Evolutionary conservation across 2,797 vertebrate species (phyloP).

Genomic region (Sciurus carolinensis): DNA sequence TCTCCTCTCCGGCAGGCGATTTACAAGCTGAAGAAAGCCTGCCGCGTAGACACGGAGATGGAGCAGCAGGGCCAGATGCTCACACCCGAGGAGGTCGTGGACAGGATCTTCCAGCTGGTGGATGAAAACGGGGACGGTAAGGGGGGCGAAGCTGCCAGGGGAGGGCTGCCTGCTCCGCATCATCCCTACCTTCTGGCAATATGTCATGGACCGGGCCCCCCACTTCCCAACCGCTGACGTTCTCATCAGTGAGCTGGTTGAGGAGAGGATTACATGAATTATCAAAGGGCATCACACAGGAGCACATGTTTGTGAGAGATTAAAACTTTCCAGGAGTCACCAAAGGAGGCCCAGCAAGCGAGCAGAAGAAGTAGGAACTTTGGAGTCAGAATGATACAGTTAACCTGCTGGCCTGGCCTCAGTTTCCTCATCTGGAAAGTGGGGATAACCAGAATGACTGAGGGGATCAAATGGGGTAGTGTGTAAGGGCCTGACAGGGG

Average conservation of each 20-base stretch:
- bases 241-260: not conserved
- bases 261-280: not conserved
- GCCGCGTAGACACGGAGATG: conserved; percentile 90
- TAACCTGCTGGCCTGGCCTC: not conserved
- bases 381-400: not conserved
- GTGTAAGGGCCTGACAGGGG: not conserved
- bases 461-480: not conserved
- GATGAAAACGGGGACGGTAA: conserved; percentile 98
- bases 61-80: conserved; percentile 92
- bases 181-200: not conserved
- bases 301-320: not conserved
- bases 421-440: not conserved
- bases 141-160: not conserved
- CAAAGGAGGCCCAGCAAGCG: fast-evolving
- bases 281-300: not conserved
- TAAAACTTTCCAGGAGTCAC: not conserved
- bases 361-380: not conserved
- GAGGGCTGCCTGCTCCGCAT: not conserved
- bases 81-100: conserved; percentile 96
- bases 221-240: not conserved
- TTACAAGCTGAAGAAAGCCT: conserved; percentile 97
- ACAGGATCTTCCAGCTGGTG: conserved; percentile 97
- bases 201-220: not conserved
- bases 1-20: conserved; percentile 91
- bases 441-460: not conserved